Conservation (phyloP, 1,140 invertebrate species). For the Cylas formicarius region DNA sequence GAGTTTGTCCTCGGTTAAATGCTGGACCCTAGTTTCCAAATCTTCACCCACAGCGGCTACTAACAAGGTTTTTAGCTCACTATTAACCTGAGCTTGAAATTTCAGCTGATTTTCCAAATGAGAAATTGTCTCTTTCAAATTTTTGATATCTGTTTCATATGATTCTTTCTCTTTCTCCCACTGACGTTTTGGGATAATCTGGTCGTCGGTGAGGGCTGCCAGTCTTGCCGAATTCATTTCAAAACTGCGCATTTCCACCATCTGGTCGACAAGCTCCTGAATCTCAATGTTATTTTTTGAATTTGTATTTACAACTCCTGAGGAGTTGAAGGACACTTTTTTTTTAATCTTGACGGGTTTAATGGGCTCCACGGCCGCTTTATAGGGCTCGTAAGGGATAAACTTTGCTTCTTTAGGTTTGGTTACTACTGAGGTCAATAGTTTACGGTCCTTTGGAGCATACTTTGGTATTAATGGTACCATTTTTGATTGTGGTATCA, state of each 20-base stretch:
- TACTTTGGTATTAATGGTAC: constrained; percentile 36
- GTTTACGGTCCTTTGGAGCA: constrained; percentile 30
- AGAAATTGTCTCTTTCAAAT: constrained; percentile 53
- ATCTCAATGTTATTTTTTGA: constrained; percentile 62
- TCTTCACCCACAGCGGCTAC: constrained; percentile 93
- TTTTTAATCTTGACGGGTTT: constrained; percentile 44
- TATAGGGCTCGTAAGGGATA: constrained; percentile 83
- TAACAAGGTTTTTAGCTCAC: constrained; percentile 84
- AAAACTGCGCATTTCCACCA: constrained; percentile 55
- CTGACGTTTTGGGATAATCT: constrained; percentile 30
- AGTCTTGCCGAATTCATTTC: constrained; percentile 42
- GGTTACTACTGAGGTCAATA: constrained; percentile 29
- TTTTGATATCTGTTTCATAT: constrained; percentile 50
- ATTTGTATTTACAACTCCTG: constrained; percentile 23
- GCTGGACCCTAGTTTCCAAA: constrained; percentile 78
- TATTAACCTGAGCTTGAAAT: constrained; percentile 72
- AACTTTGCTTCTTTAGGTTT: constrained; percentile 74
- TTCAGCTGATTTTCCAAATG: constrained; percentile 64
- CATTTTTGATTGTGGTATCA: constrained; percentile 31
- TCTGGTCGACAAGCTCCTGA: constrained; percentile 58
- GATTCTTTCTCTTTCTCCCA: constrained; percentile 36
- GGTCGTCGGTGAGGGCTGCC: constrained; percentile 25
- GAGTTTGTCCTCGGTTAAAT: constrained; percentile 83
- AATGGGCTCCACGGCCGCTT: constrained; percentile 74
- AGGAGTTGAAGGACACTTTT: constrained; percentile 11